Conservation (phyloP, 2,113 vertebrate species). For the Zosterops japonicus region DNA sequence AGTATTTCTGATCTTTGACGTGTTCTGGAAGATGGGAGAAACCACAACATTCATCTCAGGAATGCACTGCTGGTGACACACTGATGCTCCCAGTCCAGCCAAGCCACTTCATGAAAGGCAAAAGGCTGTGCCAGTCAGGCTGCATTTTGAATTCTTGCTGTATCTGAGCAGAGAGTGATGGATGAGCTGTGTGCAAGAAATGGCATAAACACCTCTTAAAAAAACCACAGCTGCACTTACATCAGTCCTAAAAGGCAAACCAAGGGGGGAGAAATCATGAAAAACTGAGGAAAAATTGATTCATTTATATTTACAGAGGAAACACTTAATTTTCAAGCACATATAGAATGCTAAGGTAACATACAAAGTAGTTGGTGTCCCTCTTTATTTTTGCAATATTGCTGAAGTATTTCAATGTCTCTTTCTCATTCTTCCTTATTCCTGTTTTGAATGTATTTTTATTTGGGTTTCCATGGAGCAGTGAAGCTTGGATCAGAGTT, state of each 20-base stretch:
- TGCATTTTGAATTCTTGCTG: constrained; percentile 56
- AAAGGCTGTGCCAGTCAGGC: neutral
- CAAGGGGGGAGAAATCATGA: neutral
- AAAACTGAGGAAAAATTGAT: constrained; percentile 45
- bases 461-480: neutral
- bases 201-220: constrained; percentile 67
- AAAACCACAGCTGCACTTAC: constrained; percentile 65
- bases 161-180: constrained; percentile 56
- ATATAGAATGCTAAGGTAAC: constrained; percentile 11
- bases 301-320: constrained; percentile 39
- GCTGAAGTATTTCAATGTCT: neutral
- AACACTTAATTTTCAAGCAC: constrained; percentile 54
- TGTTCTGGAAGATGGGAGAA: neutral
- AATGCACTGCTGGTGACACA: neutral
- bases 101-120: neutral
- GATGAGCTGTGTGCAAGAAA: constrained; percentile 61
- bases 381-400: neutral
- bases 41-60: neutral
- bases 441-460: neutral
- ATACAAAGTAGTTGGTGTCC: neutral
- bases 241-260: constrained; percentile 58
- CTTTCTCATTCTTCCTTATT: neutral
- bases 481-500: neutral
- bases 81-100: neutral
- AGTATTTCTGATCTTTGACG: neutral